Conservation (phyloP, 1,140 invertebrate genomes). For the Dinoponera quadriceps region DNA sequence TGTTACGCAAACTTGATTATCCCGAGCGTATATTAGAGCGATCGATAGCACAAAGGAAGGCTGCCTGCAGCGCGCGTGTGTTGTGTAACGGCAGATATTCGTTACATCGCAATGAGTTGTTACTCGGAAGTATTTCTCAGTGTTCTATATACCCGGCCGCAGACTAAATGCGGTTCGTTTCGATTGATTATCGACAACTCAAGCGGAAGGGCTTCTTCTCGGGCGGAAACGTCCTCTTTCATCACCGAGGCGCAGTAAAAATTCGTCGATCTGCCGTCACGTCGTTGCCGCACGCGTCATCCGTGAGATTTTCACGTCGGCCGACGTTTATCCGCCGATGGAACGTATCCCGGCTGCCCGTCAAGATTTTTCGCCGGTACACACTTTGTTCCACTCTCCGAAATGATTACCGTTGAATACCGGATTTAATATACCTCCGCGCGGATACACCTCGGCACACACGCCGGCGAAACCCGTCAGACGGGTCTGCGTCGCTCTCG, state of each 20-base stretch:
- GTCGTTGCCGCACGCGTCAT: not conserved
- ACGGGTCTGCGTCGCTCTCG: not conserved
- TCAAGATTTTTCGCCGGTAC: not conserved
- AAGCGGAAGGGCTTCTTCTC: not conserved
- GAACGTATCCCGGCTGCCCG: too few species aligned
- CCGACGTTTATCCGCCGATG: not conserved
- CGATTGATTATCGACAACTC: constrained; percentile 13
- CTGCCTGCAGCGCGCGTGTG: constrained; percentile 18
- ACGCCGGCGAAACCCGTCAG: constrained; percentile 10
- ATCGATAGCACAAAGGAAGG: constrained; percentile 57
- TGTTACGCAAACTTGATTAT: constrained; percentile 59
- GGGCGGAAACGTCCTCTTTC: not conserved
- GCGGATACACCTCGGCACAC: not conserved
- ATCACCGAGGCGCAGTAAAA: not conserved
- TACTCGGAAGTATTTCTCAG: constrained; percentile 22
- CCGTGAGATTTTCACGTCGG: not conserved
- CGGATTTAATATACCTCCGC: not conserved
- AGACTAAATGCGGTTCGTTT: not conserved
- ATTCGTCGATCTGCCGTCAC: too few species aligned
- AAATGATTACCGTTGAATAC: constrained; percentile 11
- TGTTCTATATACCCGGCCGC: not conserved
- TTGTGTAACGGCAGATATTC: constrained; percentile 47
- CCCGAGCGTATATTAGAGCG: constrained; percentile 47
- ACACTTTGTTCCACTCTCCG: not conserved
- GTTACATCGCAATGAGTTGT: constrained; percentile 35